Evolutionary conservation across 2,113 vertebrate species (phyloP), one percentile per base, ranked within the genome.

Genomic region (Pomatorhinus ruficollis): DNA sequence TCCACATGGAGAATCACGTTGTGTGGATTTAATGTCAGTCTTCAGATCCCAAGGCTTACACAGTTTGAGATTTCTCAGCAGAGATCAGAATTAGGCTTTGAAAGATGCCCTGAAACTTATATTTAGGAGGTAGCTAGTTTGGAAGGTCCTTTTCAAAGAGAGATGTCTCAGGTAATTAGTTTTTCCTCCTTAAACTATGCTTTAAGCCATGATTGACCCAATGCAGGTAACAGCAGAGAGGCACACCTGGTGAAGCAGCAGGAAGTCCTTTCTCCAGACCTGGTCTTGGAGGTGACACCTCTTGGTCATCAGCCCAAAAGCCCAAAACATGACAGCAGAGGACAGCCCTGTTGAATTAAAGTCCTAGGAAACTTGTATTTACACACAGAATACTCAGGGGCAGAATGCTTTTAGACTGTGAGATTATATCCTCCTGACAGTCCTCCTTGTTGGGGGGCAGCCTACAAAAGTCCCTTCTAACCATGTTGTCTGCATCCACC

Each of bases 401-500:
- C 28, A 65, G 42, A 60, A 44, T 11, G 19, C 33, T 65, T 25
- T 42, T 22, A 39, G 49, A 11, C 30, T n/a, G 23, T 10, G 12
- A 23, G 50, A 14, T 42, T 45, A 3, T 6, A n/a, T 19, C 22
- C 28, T 63, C 30, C 53, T 61, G 54, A 33, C 21, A 50, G 45
- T 30, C 9, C 24, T 57, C 22, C 52, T 52, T 5, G 9, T 21
- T 15, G 22, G 19, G 21, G 30, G 22, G 4, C 37, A 88, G 21
- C 9, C 71, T 14, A 4, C 18, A 13, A 3, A 78, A 39, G 13
- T n/a, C n/a, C 31, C 68, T 85, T 25, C 20, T 11, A 61, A 16
- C 22, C 8, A 4, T 6, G 11, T 0, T 0, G 2, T 15, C 31
- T 72, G 42, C 28, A 83, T 6, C 60, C 25, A 2, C 52, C 25